Evolutionary conservation across 2,113 vertebrate species (phyloP).

Genomic region (Halcyon malimbica): DNA sequence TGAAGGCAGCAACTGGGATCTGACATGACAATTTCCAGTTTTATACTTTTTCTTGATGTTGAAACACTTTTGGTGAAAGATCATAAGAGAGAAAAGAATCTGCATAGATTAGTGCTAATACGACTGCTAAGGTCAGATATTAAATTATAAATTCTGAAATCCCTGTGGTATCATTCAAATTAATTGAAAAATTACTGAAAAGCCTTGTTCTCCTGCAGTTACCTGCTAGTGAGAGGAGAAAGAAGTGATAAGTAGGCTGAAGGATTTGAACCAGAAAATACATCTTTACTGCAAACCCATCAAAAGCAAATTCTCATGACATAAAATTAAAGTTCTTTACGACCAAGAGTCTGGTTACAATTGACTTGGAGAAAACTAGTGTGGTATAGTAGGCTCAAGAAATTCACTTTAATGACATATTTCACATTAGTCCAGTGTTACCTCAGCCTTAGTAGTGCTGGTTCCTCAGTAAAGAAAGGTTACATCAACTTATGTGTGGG

Average conservation of each 20-base stretch:
- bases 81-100: not conserved
- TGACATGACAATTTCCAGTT: not conserved
- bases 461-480: not conserved
- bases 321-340: not conserved
- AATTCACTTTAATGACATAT: not conserved
- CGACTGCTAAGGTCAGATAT: not conserved
- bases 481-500: not conserved
- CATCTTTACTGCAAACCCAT: not conserved
- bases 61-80: not conserved
- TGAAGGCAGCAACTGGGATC: not conserved
- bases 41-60: not conserved
- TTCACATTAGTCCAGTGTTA: not conserved
- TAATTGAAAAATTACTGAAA: not conserved
- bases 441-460: not conserved
- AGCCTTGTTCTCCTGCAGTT: not conserved
- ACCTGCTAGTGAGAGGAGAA: not conserved
- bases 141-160: not conserved
- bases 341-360: not conserved
- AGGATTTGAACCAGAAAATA: not conserved
- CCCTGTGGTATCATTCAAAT: not conserved
- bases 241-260: not conserved
- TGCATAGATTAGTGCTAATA: not conserved
- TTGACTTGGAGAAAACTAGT: not conserved
- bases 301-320: not conserved
- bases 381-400: not conserved